Base-by-base conservation (phyloP, 2,797 vertebrate species). In the Carduelis carduelis region DNA sequence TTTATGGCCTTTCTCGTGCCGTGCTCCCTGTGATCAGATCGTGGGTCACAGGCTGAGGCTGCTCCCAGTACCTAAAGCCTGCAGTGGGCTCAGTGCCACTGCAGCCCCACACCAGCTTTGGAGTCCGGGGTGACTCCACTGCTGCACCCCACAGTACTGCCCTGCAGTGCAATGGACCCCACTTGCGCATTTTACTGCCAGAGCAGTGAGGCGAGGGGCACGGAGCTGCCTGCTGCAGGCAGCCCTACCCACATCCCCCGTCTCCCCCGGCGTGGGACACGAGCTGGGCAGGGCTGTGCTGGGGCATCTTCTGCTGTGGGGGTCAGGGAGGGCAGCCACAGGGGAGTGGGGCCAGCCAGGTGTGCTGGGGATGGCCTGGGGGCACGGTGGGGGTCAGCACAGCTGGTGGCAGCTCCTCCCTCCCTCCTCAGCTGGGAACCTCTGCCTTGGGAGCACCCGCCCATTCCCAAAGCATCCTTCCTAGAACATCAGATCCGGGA, bases 101-200 rank as follows among this genome's bases (percentile, higher is more conserved):
- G 24, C 32, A 66, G 64, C 14, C 16, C 59, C 30, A 7, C 0
- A 1, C 9, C 24, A 12, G 59, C 39, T 28, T 9, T 24, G 12
- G 41, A 53, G 41, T 9, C 35, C 8, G 4, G 1, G 3, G 30
- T n/a, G 21, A 56, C 52, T 11, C 50, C 1, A 1, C 61, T 22
- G 63, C 30, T 39, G 14, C 35, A 11, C 14, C 57, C 57, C 4
- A 0, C 20, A 39, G 66, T 0, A 0, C 50, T 37, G 59, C 35
- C 71, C 71, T 7, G 39, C 53, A 18, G 30, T 0, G 8, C 1
- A 4, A 28, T 0, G 9, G 53, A 71, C 34, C 34, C 26, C 32
- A 9, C 11, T 0, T 0, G 6, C 5, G 27, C 11, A 3, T 4
- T 39, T 18, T 14, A n/a, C 23, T 2, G n/a, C 13, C 0, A 9